These are phyloP conservation scores for Naso thynnoides DNA, from an alignment of 2,797 vertebrate genomes.

Conservation along the genomic window DNA sequence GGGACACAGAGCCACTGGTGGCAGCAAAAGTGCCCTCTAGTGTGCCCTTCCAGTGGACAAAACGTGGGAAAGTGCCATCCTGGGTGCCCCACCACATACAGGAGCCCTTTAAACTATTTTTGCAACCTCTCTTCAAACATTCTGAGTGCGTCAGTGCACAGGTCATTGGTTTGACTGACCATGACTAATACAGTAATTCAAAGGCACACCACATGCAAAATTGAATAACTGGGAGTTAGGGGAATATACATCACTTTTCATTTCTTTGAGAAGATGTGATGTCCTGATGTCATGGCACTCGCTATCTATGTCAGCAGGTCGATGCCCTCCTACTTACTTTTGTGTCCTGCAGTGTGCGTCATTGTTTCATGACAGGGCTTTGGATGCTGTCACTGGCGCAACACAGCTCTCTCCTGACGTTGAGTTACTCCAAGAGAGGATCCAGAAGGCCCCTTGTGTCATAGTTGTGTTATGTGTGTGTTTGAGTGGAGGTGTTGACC, in stretches of 20 bases:
- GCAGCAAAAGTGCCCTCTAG: too few relatives aligned
- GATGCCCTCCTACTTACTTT: constrained; percentile 22
- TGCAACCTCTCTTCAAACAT: too few relatives aligned
- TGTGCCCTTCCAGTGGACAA: too few relatives aligned
- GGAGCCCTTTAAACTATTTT: too few relatives aligned
- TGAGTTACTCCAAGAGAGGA: constrained; percentile 55
- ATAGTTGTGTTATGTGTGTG: constrained; percentile 44
- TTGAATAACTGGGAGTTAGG: neutral
- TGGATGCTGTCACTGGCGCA: constrained; percentile 37
- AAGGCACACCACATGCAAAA: neutral
- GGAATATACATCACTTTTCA: constrained; percentile 6
- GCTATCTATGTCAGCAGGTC: constrained; percentile 6
- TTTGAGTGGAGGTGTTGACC: constrained; percentile 46
- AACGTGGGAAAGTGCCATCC: too few relatives aligned
- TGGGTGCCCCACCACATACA: too few relatives aligned
- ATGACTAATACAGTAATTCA: constrained; percentile 33
- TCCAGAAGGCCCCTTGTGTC: constrained; percentile 69
- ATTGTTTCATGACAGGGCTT: constrained; percentile 31
- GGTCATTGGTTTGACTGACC: neutral
- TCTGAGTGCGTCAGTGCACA: too few relatives aligned
- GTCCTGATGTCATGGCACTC: constrained; percentile 36
- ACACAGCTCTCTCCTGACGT: constrained; percentile 57
- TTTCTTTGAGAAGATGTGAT: neutral
- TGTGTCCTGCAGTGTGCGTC: constrained; percentile 17
- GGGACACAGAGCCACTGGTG: neutral